Percentiles rank a stretch among this genome's conserved stretches.
Evolutionary conservation across 2,113 vertebrate species (phyloP).

Genomic region (Nannobrachium achirus): DNA sequence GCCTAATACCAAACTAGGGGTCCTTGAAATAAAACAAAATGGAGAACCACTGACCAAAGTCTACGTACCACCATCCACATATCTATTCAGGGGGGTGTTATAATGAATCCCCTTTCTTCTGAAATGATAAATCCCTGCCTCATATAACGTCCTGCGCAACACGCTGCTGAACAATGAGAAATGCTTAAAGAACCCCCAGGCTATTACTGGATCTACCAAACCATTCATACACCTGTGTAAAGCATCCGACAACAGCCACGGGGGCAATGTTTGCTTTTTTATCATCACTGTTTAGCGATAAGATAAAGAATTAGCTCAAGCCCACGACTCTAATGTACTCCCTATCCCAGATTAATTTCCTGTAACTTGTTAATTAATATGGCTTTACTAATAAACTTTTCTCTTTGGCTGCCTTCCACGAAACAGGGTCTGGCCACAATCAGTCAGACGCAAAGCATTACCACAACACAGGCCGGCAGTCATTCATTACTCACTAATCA

Average conservation of each 20-base stretch:
- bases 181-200: slow-evolving; percentile 30
- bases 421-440: slow-evolving; percentile 46
- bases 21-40: too few species aligned
- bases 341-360: slow-evolving; percentile 45
- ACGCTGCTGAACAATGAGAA: slow-evolving; percentile 33
- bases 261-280: slow-evolving; percentile 27
- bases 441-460: slow-evolving; percentile 57
- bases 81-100: too few species aligned
- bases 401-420: slow-evolving; percentile 57
- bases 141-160: background rate
- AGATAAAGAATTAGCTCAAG: slow-evolving; percentile 37
- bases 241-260: slow-evolving; percentile 24
- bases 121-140: background rate
- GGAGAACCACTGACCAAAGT: too few species aligned
- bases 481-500: slow-evolving; percentile 65
- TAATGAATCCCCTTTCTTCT: too few species aligned
- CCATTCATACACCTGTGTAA: slow-evolving; percentile 2
- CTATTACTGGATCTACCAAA: slow-evolving; percentile 7
- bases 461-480: slow-evolving; percentile 49
- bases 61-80: too few species aligned
- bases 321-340: slow-evolving; percentile 26
- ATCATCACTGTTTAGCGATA: slow-evolving; percentile 14
- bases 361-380: slow-evolving; percentile 62
- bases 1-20: too few species aligned
- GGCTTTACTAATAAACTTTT: slow-evolving; percentile 59